These are phyloP conservation scores for Cheilosia soror DNA, from an alignment of 2,888 invertebrate genomes.

Conservation along the genomic window DNA sequence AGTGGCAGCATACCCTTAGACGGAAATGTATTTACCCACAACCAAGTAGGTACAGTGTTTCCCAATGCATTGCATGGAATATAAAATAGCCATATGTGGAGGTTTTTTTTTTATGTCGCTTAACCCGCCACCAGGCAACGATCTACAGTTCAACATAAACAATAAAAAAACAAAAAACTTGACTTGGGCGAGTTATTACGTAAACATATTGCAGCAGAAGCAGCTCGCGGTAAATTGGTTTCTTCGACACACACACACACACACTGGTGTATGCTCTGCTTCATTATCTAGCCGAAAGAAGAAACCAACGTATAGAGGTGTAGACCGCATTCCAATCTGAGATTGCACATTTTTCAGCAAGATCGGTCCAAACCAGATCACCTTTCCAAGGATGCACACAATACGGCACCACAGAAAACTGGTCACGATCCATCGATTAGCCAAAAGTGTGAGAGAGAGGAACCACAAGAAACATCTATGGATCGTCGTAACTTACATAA, in stretches of 20 bases:
- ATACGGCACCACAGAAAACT: conserved; percentile 67
- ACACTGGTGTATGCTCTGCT: conserved; percentile 1
- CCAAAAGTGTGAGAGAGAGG: conserved; percentile 2
- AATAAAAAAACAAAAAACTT: conserved; percentile 35
- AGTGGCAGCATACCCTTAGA: conserved; percentile 55
- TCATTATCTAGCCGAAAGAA: conserved; percentile 24
- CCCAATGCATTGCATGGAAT: conserved; percentile 61
- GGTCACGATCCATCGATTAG: conserved; percentile 68
- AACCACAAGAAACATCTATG: conserved; percentile 1
- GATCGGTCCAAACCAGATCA: conserved; percentile 71
- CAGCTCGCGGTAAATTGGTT: conserved; percentile 15
- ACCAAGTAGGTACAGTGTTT: conserved; percentile 19
- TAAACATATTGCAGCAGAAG: conserved; percentile 63
- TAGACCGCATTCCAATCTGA: conserved; percentile 45
- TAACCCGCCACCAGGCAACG: conserved; percentile 24
- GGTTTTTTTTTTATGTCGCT: conserved; percentile 52
- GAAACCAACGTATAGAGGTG: conserved; percentile 28
- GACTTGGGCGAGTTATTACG: conserved; percentile 65
- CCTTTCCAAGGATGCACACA: conserved; percentile 74
- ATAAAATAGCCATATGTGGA: conserved; percentile 71
- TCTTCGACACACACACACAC: background rate
- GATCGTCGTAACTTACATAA: conserved; percentile 39
- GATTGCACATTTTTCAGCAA: conserved; percentile 48
- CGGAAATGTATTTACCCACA: conserved; percentile 63
- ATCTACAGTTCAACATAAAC: conserved; percentile 47